Evolutionary conservation across 1,140 invertebrate genomes (phyloP).

Genomic region (Pollicipes pollicipes): DNA sequence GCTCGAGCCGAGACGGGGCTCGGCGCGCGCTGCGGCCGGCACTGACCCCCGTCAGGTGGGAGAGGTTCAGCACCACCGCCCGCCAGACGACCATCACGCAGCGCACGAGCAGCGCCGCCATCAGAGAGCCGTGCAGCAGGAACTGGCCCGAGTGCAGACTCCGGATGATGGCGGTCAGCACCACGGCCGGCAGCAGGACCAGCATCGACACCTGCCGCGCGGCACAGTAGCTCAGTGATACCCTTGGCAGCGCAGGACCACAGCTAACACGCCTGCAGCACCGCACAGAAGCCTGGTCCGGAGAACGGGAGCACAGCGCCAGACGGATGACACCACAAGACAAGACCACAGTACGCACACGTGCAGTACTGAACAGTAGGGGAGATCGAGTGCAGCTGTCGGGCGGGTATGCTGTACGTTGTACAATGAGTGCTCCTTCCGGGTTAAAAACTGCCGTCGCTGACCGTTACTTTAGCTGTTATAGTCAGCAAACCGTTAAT

Average conservation of each 20-base stretch:
- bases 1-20: too few species aligned
- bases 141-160: not conserved
- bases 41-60: not conserved
- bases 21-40: too few species aligned
- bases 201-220: not conserved
- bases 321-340: not conserved
- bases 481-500: too few species aligned
- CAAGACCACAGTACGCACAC: not conserved
- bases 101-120: not conserved
- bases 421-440: too few species aligned
- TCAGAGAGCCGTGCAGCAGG: not conserved
- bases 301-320: not conserved
- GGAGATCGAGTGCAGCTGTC: not conserved
- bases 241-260: too few species aligned
- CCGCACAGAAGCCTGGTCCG: too few species aligned
- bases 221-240: too few species aligned
- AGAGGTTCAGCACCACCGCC: not conserved
- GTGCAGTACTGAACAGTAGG: not conserved
- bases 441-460: too few species aligned
- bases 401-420: too few species aligned
- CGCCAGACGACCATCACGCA: not conserved
- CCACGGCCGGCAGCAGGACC: not conserved
- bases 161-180: not conserved
- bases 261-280: not conserved
- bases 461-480: too few species aligned